Base-by-base conservation (phyloP, 1,140 invertebrate species). In the Cotesia glomerata region DNA sequence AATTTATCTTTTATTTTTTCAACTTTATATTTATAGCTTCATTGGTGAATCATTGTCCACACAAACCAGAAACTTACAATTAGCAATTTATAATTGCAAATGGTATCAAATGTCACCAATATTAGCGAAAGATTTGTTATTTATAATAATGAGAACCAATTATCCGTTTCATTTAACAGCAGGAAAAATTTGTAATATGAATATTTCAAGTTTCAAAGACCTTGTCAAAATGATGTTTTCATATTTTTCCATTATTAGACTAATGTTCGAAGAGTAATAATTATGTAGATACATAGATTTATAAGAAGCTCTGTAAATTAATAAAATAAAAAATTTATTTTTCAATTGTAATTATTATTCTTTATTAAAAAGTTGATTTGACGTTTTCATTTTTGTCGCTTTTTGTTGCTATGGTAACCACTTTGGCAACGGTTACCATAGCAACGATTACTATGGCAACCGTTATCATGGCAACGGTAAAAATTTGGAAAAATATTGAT, bases 171-270 rank as follows among this genome's bases (percentile, higher is more conserved):
- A 72, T 72, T 64, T 75, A 5, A 75, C 74, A 32, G 74, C 70
- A 5, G 74, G 70, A 18, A 72, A 75, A 75, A 51, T 75, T 59
- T 66, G 34, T 58, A 7, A 36, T 11, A 72, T 72, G 71, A 72
- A 75, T 65, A 65, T 69, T 16, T 18, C 54, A 13, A 75, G 54
- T 66, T 75, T 75, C 51, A 70, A 66, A 61, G 54, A 61, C 58
- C 71, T 72, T 39, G 56, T 75, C 9, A 75, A 72, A 72, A 58
- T 71, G 4, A 75, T 75, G 52, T 65, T 62, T 14, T 75, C 74
- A 36, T 75, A 72, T 69, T 75, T 75, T 11, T 75, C 74, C 7
- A 39, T 75, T 16, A n/a, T 75, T 3, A 36, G 68, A 51, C 34
- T 72, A 34, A 62, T 72, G 36, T 65, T 71, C 16, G 56, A 62